Evolutionary conservation across 2,113 vertebrate species (phyloP).

Genomic region (Rhinopomastus cyanomelas): DNA sequence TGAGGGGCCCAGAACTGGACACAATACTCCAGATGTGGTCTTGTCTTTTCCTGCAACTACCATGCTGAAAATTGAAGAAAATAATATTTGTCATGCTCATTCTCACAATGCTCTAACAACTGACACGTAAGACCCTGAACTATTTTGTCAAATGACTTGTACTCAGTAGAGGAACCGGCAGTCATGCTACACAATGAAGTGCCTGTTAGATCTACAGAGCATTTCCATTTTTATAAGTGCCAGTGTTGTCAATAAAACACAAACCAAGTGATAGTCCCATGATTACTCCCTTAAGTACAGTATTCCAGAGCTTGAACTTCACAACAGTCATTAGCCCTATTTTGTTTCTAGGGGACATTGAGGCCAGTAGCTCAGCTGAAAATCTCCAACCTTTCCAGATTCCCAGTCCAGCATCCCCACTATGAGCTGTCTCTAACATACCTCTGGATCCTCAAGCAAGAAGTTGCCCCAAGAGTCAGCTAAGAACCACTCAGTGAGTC

Average conservation of each 20-base stretch:
- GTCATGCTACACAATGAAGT: background rate
- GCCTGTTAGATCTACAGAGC: background rate
- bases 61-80: background rate
- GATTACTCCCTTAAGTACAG: background rate
- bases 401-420: background rate
- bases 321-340: background rate
- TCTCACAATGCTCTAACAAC: background rate
- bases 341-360: background rate
- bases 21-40: no score
- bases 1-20: no score
- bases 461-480: background rate
- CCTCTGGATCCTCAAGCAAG: background rate
- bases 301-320: background rate
- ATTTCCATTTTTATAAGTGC: background rate
- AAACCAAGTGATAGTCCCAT: background rate
- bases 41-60: background rate
- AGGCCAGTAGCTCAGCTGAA: conserved; percentile 3
- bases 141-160: background rate
- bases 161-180: background rate
- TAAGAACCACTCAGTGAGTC: background rate
- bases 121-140: background rate
- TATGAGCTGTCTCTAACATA: background rate
- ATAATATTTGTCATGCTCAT: background rate
- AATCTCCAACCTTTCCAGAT: background rate
- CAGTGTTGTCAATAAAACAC: background rate